Evolutionary conservation across 2,113 vertebrate species (phyloP).

Genomic region (Mormyrus lacerda): DNA sequence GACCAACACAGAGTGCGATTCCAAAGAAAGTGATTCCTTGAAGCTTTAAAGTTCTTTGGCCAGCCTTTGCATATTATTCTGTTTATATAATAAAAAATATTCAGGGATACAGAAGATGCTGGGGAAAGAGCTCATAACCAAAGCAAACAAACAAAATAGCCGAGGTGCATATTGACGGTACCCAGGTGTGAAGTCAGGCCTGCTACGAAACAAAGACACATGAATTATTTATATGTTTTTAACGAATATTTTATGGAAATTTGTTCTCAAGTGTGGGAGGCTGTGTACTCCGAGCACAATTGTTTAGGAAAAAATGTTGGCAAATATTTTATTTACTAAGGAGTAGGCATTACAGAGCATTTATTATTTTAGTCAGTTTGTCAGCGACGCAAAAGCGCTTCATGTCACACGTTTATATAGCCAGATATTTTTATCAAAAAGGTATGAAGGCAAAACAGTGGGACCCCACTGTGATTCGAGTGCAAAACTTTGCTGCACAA

Average conservation of each 20-base stretch:
- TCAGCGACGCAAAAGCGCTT: not conserved
- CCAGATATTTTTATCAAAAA: slow-evolving; percentile 19
- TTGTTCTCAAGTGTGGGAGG: slow-evolving; percentile 57
- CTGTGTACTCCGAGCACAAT: slow-evolving; percentile 53
- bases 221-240: slow-evolving; percentile 70
- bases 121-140: not conserved
- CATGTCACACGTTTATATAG: not conserved
- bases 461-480: not conserved
- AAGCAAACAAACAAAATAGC: slow-evolving; percentile 14
- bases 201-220: slow-evolving; percentile 60
- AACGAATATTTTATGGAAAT: slow-evolving; percentile 65
- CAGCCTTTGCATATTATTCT: not conserved
- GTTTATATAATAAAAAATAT: not conserved
- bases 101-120: not conserved
- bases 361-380: not conserved
- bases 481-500: not conserved
- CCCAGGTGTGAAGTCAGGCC: slow-evolving; percentile 55
- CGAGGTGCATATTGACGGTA: slow-evolving; percentile 47
- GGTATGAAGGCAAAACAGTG: not conserved
- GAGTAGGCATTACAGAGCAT: not conserved
- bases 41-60: not conserved
- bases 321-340: slow-evolving; percentile 6
- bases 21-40: not conserved
- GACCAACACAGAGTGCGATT: not conserved
- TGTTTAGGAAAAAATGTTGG: slow-evolving; percentile 35